Base-by-base conservation (phyloP, 2,797 vertebrate species). In the Mareca penelope region DNA sequence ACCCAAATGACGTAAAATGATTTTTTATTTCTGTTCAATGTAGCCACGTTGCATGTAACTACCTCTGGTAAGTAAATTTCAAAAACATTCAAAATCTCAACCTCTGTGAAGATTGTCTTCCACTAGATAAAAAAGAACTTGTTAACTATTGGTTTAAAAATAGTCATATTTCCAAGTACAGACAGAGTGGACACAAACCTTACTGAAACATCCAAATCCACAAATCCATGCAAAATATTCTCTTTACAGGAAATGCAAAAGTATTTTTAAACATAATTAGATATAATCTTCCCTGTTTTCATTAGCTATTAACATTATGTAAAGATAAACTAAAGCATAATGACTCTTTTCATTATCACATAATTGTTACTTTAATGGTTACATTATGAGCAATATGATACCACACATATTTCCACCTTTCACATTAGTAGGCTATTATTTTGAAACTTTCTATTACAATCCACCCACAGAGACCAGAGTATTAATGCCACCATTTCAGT, bases 281-380 rank as follows among this genome's bases (percentile, higher is more conserved):
- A 98, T 87, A 77, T 63, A 96, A 97, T 96, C 95, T 95, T 95
- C 88, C 86, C 46, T 90, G 91, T 96, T 95, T 98, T 96, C 94
- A 95, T 96, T 96, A 97, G 89, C 94, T 96, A 96, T 96, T 97
- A 97, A 96, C 91, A 96, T 97, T 96, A 96, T 96, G 93, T 96
- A 97, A 97, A 97, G 97, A 98, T 97, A 98, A 98, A 98, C 97
- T 95, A 94, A 97, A 95, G 91, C 80, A 94, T 96, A 96, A 96
- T 85, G 90, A 96, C 81, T 95, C 95, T 94, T 97, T 97, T 96
- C 96, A 94, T 97, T 95, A 97, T 94, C 95, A 96, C 55, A 31
- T 97, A 97, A 97, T 97, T 96, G 68, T 97, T 97, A 96, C 94
- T 97, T 97, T 97, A 97, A 97, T 96, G 94, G 97, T 95, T 96